These are phyloP conservation scores for zebrafish (Danio rerio) DNA, from an alignment of 2,113 vertebrate species.

Conservation along the genomic window GRCz12tu NC_133193.1:45086501-45087000, in stretches of 20 bases:
- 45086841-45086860: slow-evolving; percentile 27
- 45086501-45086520: slow-evolving; percentile 88
- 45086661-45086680: slow-evolving; percentile 8
- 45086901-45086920: slow-evolving; percentile 31
- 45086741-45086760: too few species aligned
- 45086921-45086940: slow-evolving; percentile 48
- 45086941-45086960: too few species aligned
- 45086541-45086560: slow-evolving; percentile 91
- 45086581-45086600: slow-evolving; percentile 87
- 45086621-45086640: not conserved
- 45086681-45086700: not conserved
- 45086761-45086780: too few species aligned
- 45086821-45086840: slow-evolving; percentile 19
- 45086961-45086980: too few species aligned
- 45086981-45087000: too few species aligned
- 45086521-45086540: slow-evolving; percentile 93
- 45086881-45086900: not conserved
- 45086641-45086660: slow-evolving; percentile 6
- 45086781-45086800: too few species aligned
- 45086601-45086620: slow-evolving; percentile 12
- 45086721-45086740: too few species aligned
- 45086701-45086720: too few species aligned
- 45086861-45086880: not conserved
- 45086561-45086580: slow-evolving; percentile 89
- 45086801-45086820: too few species aligned